These are phyloP conservation scores for Cepaea hortensis DNA, from an alignment of 2,888 invertebrate genomes.

Conservation along the genomic window DNA sequence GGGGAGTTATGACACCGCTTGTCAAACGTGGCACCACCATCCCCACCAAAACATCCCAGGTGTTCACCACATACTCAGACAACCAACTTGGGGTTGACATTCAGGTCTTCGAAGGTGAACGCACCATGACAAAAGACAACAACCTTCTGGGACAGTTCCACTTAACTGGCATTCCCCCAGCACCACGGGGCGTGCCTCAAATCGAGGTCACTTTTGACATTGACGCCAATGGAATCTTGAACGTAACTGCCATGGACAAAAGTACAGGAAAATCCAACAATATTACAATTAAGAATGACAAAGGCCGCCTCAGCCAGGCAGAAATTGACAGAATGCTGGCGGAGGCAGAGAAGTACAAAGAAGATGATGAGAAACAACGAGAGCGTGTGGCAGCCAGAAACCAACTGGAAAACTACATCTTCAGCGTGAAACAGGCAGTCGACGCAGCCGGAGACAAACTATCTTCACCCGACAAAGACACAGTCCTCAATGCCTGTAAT, in stretches of 20 bases:
- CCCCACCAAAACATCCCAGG: conserved; percentile 67
- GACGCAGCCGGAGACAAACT: conserved; percentile 81
- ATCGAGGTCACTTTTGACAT: conserved; percentile 19
- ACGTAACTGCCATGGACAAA: conserved; percentile 17
- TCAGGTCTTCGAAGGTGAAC: conserved; percentile 26
- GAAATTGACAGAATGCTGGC: conserved; percentile 28
- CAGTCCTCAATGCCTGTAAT: conserved; percentile 76
- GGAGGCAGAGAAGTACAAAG: conserved; percentile 69
- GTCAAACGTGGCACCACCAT: conserved; percentile 71
- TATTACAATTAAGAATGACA: conserved; percentile 20
- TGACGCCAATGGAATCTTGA: conserved; percentile 10
- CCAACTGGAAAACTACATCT: conserved; percentile 67
- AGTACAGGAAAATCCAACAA: conserved; percentile 21
- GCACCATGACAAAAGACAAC: conserved; percentile 96
- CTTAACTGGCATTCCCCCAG: conserved; percentile 13
- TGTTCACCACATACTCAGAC: conserved; percentile 91
- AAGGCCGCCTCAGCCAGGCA: conserved; percentile 17
- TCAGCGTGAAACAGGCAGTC: conserved; percentile 50
- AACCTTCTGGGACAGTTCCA: conserved; percentile 77
- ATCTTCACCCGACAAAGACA: conserved; percentile 82
- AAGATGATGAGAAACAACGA: conserved; percentile 71
- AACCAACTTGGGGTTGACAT: conserved; percentile 82
- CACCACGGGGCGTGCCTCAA: conserved; percentile 15
- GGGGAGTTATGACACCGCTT: conserved; percentile 60
- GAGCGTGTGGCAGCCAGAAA: conserved; percentile 68